Evolutionary conservation across 2,888 invertebrate genomes (phyloP), one percentile per base, ranked within the genome.

Genomic region (Octonoba sinensis): DNA sequence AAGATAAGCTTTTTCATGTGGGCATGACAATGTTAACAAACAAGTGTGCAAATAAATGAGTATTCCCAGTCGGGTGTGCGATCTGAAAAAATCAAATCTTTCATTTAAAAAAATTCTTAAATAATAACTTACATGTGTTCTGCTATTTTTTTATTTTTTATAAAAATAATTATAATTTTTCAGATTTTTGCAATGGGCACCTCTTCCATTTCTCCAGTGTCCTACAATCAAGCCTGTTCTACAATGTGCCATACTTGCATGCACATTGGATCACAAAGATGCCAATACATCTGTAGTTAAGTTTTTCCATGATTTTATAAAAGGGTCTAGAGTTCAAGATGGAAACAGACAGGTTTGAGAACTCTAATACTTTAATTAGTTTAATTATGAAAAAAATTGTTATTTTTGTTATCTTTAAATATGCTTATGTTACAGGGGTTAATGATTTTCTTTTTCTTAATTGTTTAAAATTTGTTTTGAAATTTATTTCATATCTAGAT

Each of bases 281-380:
- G 97, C 98, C 24, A 97, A 96, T 90, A 93, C 94, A 74, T 96
- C 97, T 62, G 96, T 99, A 65, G 96, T 96, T 93, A 97, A 96
- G 90, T 99, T 98, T 90, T 93, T 98, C 86, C 92, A 92, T 86
- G 97, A 97, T 89, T 90, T 97, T 78, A 89, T 94, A 66, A 91
- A 92, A 84, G 91, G 91, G 87, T 92, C 71, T 44, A 69, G 79
- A 71, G 20, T 71, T 12, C 82, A 70, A 51, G 83, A 79, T 44
- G 65, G 46, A 15, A 73, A 46, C 49, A 81, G 69, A 64, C 79
- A 74, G 44, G 79, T 81, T 36, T 36, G 36, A 8, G 36, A 36
- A 8, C 8, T 36, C 6, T 36, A 36, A 1, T 36, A 36, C 36
- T n/a, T n/a, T n/a, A 46, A 60, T 18, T 67, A 57, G 13, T n/a